A percentile compares a stretch with the other conserved stretches of the same genome.
Conservation (phyloP, 2,888 invertebrate genomes). For the Zele albiditarsus region DNA sequence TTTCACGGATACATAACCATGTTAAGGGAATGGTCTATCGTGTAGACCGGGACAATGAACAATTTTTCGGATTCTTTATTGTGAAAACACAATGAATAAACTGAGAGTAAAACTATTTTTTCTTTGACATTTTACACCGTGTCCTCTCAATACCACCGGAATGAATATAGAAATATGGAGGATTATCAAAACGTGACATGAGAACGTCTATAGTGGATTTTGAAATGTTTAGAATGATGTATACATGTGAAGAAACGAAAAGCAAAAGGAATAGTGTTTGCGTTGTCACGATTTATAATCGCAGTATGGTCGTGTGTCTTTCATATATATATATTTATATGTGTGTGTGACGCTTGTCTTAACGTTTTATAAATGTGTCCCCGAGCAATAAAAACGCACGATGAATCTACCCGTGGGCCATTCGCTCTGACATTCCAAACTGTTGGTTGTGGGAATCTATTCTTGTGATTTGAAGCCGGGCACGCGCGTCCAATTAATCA, state of each 20-base stretch:
- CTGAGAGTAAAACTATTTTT: too few species aligned
- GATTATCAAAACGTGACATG: conserved; percentile 15
- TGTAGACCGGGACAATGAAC: too few species aligned
- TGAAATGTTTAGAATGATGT: conserved; percentile 1
- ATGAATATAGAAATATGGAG: not conserved
- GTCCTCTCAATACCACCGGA: not conserved
- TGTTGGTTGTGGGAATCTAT: conserved; percentile 64
- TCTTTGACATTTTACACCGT: not conserved
- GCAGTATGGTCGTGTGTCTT: conserved; percentile 46
- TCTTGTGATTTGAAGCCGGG: conserved; percentile 72
- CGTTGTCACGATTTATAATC: conserved; percentile 64
- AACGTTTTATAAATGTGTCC: conserved; percentile 47
- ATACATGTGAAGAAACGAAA: conserved; percentile 1
- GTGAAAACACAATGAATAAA: too few species aligned
- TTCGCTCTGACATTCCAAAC: conserved; percentile 65
- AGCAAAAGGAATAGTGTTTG: conserved; percentile 25
- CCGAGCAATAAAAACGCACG: conserved; percentile 70
- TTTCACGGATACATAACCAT: not conserved
- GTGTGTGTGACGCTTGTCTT: conserved; percentile 51
- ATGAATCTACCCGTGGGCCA: conserved; percentile 67
- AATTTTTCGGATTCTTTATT: too few species aligned
- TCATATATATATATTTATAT: conserved; percentile 27
- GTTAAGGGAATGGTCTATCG: too few species aligned
- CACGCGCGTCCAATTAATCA: conserved; percentile 73
- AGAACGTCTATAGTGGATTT: not conserved